phyloP scores from a whole-genome alignment of 92 coral and sea anemone species.

The Porites divaricata region DNA sequence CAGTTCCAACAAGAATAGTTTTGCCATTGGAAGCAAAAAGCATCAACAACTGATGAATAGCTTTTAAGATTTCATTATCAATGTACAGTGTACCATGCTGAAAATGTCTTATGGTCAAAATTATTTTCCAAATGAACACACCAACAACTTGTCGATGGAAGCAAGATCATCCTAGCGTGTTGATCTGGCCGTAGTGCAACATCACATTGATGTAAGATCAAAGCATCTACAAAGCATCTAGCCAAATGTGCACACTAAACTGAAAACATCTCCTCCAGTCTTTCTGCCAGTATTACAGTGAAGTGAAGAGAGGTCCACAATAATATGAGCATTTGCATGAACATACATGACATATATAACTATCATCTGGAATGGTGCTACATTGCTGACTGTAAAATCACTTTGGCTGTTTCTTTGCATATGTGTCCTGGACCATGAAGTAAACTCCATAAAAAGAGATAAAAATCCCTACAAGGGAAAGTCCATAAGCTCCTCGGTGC shows the following conservation, averaged over 20 bases:
- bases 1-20: no score
- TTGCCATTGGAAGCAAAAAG: no score
- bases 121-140: no score
- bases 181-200: background rate
- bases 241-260: background rate
- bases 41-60: no score
- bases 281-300: background rate
- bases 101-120: background rate
- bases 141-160: background rate
- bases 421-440: constrained; percentile 84
- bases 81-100: no score
- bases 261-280: no score
- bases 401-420: constrained; percentile 58
- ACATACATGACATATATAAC: background rate
- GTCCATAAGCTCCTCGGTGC: constrained; percentile 86
- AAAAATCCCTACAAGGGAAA: constrained; percentile 79
- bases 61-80: no score
- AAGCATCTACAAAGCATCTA: background rate
- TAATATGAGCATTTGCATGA: background rate
- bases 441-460: constrained; percentile 84
- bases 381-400: background rate
- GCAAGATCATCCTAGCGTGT: background rate
- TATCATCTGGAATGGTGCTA: background rate
- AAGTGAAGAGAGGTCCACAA: background rate
- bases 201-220: background rate